Conservation (phyloP, 2,113 vertebrate species). For the Chionomys nivalis region DNA sequence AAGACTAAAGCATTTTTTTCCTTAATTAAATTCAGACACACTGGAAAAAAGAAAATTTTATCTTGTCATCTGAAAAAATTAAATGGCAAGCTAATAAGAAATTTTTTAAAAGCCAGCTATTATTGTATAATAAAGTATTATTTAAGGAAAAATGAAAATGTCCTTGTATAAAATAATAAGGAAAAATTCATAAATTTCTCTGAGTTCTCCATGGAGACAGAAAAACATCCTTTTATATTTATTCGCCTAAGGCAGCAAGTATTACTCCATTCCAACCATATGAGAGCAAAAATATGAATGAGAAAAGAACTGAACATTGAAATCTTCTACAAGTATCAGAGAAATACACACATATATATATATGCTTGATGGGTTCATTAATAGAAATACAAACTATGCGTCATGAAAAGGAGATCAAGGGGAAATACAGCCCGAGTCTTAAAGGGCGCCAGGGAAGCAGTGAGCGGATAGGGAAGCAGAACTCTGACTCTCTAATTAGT, state of each 20-base stretch:
- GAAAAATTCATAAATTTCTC: slow-evolving; percentile 11
- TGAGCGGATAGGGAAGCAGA: slow-evolving; percentile 51
- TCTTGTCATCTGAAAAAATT: neutral
- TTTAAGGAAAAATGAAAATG: neutral
- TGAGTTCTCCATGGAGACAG: neutral
- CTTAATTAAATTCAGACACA: slow-evolving; percentile 39
- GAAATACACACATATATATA: neutral
- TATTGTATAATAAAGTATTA: neutral
- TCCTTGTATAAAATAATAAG: slow-evolving; percentile 49
- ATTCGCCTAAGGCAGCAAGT: neutral
- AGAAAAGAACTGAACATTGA: neutral
- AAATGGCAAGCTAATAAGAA: neutral
- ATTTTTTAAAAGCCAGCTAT: slow-evolving; percentile 21
- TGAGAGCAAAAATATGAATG: slow-evolving; percentile 18
- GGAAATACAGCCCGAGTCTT: slow-evolving; percentile 36
- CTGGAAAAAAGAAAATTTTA: neutral
- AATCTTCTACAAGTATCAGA: slow-evolving; percentile 6
- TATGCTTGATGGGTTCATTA: slow-evolving; percentile 27
- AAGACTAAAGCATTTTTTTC: neutral
- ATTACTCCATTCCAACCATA: neutral
- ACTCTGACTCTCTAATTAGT: slow-evolving; percentile 52
- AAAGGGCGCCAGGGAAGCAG: slow-evolving; percentile 31
- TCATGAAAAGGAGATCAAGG: slow-evolving; percentile 47
- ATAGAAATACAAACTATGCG: slow-evolving; percentile 24
- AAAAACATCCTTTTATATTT: slow-evolving; percentile 21